Evolutionary conservation across 2,888 invertebrate genomes (phyloP), one percentile per base, ranked within the genome.

Genomic region (Cordilura impudica): DNA sequence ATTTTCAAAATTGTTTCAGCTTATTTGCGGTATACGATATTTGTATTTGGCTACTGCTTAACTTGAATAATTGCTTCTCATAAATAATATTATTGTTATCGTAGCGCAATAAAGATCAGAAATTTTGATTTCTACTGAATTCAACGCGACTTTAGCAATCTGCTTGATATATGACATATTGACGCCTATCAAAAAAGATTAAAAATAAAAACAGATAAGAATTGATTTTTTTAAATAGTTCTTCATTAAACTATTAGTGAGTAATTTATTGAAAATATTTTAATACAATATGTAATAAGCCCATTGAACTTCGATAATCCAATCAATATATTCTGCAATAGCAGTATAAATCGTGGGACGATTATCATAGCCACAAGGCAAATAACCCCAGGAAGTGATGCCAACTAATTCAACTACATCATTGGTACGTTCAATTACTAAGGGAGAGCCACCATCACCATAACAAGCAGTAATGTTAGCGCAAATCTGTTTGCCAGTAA

Each of bases 371-470:
- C 86, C 85, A 45, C 87, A 87, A 6, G 87, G 87, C 82, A 86
- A 78, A 39, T 87, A 87, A 65, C 83, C 84, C 84, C 85, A 87
- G 3, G 87, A 87, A 8, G 84, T 85, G 0, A 87, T 78, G 0
- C 84, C 87, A 12, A 84, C 83, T 21, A 87, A 76, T 16, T 87
- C 87, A 2, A 83, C 74, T 1, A 83, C 79, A 29, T 83, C 84
- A n/a, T 65, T 53, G 3, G 78, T 73, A 56, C 84, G 86, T 83
- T 87, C 85, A 58, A 84, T 81, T 23, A 87, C 85, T 31, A 87
- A 53, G 0, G 87, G 87, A 18, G 84, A 84, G 21, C 87, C 87
- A 4, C 87, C 87, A 58, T 87, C 87, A 3, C 87, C 87, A 21
- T 84, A 85, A 72, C 87, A 87, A 16, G 84, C 84, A 23, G 82